Base-by-base conservation (phyloP, 1,140 invertebrate species). In the Papilio helenus region DNA sequence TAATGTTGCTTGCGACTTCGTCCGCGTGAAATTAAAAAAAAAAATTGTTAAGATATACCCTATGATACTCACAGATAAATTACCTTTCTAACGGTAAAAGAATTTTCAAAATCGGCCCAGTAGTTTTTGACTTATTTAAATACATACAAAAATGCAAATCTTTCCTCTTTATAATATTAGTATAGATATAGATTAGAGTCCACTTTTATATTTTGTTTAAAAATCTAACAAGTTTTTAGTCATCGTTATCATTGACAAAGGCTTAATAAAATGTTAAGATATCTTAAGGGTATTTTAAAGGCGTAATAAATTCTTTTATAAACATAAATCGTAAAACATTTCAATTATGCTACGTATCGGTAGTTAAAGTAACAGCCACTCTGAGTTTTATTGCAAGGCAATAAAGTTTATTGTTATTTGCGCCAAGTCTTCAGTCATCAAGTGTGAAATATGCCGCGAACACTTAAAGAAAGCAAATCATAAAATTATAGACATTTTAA, bases 261-360 rank as follows among this genome's bases (percentile, higher is more conserved):
- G 71, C 9, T 72, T 42, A 42, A 8, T 72, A 20, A 20, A 44
- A 34, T 12, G 29, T 68, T 34, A 68, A 26, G 39, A 72, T 46
- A 44, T 72, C 42, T 44, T 23, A 72, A 72, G 2, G 12, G 18
- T n/a, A 72, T 72, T 72, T 72, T 72, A n/a, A 72, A 72, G 42
- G 1, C 20, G 71, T 20, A 42, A 72, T 73, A 73, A 73, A 73
- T 49, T 46, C 61, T 73, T 49, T 49, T 73, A 44, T 49, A 76
- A 76, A 34, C 73, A 58, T 55, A 58, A 55, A 46, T 65, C 51
- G 55, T 77, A 77, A 77, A 77, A 77, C 55, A 55, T 61, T 77
- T 77, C 76, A 61, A 77, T 77, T 77, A 65, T n/a, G 76, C 51
- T 77, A 20, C 55, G 76, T 77, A 77, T 77, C 76, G 51, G 76